Base-by-base conservation (phyloP, 2,888 invertebrate species). In the Lysandra bellargus region DNA sequence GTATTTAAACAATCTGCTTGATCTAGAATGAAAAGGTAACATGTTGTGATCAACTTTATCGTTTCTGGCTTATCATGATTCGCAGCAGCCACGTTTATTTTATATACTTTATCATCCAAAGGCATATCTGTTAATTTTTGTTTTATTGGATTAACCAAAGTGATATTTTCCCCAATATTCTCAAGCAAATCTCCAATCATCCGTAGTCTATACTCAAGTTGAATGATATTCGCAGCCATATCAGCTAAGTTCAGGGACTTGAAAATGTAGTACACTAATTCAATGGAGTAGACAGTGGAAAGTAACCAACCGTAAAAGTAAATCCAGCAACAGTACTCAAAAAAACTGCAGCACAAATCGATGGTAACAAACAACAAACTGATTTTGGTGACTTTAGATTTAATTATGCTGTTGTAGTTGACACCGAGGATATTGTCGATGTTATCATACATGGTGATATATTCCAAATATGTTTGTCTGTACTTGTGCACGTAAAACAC, bases 1-100 rank as follows among this genome's bases (percentile, higher is more conserved):
- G 57, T 77, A 78, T 84, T 83, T 23, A 83, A 78, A 79, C 79
- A 82, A 30, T 82, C 80, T 17, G 80, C 80, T 76, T 84, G 83
- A 23, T 82, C 80, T 14, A 80, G 79, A 40, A 84, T 79, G 17
- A 83, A 78, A 30, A 82, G 74, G 44, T 83, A 83, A n/a, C 81
- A 84, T 79, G 78, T 82, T 57, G 73, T 81, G 17, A 84, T 78
- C 69, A 74, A 76, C 5, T 74, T 53, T 4, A 83, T 79, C 1
- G 80, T 79, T 72, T 78, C 72, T 0, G 79, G 49, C 64, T 60
- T 23, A 23, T 61, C 23, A 61, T 23, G 3, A 61, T 61, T 1
- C 2, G 23, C 61, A 61, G 14, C 61, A 14, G 61, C 23, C 61
- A 23, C 7, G 23, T 61, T 4, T 61, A n/a, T 61, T 7, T 23